These are phyloP conservation scores for Stomatorhinus walkeri DNA, from an alignment of 2,797 vertebrate genomes.

Conservation along the genomic window DNA sequence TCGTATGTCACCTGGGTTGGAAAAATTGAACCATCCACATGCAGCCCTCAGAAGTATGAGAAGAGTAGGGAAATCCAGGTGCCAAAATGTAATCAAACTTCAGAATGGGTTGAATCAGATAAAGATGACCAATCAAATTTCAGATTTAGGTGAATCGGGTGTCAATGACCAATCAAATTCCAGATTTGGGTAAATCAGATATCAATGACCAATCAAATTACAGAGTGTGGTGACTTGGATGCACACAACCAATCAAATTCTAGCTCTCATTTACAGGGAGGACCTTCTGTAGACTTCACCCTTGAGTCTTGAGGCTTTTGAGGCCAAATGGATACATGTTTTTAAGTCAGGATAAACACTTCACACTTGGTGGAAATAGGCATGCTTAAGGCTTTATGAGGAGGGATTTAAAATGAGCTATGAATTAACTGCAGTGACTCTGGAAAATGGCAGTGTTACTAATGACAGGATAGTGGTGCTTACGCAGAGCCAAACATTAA, in stretches of 20 bases:
- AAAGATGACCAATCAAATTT: too few relatives aligned
- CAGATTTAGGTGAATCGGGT: too few relatives aligned
- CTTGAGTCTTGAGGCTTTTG: background rate
- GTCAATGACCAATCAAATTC: background rate
- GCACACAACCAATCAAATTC: background rate
- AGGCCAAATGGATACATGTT: background rate
- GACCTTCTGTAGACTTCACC: background rate
- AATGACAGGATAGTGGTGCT: conserved; percentile 65
- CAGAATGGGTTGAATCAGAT: too few relatives aligned
- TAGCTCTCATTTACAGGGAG: background rate
- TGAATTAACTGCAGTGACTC: conserved; percentile 58
- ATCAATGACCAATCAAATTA: background rate
- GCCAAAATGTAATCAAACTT: background rate
- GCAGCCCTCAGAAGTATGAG: background rate
- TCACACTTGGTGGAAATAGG: background rate
- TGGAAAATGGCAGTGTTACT: conserved; percentile 59
- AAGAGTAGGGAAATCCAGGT: background rate
- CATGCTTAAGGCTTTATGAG: background rate
- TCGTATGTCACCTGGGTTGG: background rate
- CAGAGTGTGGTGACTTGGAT: background rate
- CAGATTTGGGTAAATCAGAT: background rate
- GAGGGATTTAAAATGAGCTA: conserved; percentile 25
- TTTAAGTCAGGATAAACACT: background rate
- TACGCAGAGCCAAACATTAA: conserved; percentile 60
- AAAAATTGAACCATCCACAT: background rate